Conservation (phyloP, 64 coral and sea anemone genomes). For the Pocillopora damicornis region DNA sequence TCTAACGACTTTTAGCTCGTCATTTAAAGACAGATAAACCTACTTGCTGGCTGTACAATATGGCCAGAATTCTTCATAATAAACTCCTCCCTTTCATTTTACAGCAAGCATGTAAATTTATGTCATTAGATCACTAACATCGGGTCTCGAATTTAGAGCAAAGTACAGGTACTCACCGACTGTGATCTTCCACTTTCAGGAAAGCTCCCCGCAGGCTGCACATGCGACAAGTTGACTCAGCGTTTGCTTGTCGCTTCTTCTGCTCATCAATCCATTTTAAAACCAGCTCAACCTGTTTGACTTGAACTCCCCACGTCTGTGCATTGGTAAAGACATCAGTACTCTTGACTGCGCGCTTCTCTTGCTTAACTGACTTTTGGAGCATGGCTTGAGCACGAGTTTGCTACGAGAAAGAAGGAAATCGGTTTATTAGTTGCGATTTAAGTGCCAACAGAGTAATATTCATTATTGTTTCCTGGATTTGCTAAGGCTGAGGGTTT, state of each 20-base stretch:
- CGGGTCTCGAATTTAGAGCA: too few species aligned
- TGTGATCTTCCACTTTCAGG: constrained; percentile 72
- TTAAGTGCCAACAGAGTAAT: too few species aligned
- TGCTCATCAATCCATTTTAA: constrained; percentile 49
- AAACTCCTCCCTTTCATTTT: too few species aligned
- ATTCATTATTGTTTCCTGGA: too few species aligned
- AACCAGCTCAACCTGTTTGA: constrained; percentile 51
- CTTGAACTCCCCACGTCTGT: constrained; percentile 36
- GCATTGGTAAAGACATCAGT: constrained; percentile 42
- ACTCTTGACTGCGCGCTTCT: background rate
- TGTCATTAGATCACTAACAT: too few species aligned
- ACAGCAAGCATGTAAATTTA: too few species aligned
- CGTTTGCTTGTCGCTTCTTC: background rate
- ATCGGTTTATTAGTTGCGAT: background rate
- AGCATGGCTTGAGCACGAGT: constrained; percentile 46
- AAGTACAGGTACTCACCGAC: constrained; percentile 28
- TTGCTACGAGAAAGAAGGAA: background rate
- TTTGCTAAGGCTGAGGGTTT: too few species aligned
- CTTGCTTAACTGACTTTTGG: constrained; percentile 17
- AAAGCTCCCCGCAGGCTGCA: constrained; percentile 54
- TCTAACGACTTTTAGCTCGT: too few species aligned
- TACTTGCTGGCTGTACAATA: background rate
- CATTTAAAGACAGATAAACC: too few species aligned
- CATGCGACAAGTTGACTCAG: constrained; percentile 19
- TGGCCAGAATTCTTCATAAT: background rate